A percentile compares a stretch with the other conserved stretches of the same genome.
Evolutionary conservation across 2,888 invertebrate genomes (phyloP).

Genomic region (Catocala sponsa): DNA sequence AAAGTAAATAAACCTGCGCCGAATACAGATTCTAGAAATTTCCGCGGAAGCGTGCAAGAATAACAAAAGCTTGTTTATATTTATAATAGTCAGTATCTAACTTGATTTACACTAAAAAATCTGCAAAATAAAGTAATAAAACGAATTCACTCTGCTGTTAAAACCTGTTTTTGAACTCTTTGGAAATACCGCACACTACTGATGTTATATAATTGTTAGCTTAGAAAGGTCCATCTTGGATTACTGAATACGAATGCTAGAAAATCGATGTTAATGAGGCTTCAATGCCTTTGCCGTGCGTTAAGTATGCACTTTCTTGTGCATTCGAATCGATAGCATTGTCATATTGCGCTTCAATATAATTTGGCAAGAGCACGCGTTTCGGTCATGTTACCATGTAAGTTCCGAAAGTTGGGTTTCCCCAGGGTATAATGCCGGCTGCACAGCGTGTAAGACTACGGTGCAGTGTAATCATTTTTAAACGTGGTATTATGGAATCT

Average conservation of each 20-base stretch:
- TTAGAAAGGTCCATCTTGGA: conserved; percentile 18
- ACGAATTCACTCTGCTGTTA: too few relatives aligned
- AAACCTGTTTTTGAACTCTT: neutral
- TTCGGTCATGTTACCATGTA: neutral
- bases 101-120: neutral
- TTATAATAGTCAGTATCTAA: conserved; percentile 3
- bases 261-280: conserved; percentile 30
- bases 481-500: too few relatives aligned
- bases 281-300: conserved; percentile 16
- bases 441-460: too few relatives aligned
- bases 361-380: conserved; percentile 1
- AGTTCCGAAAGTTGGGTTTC: neutral
- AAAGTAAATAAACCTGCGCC: neutral
- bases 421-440: too few relatives aligned
- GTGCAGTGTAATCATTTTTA: too few relatives aligned
- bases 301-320: conserved; percentile 21
- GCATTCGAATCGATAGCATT: conserved; percentile 19
- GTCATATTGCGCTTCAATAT: conserved; percentile 9
- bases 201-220: neutral
- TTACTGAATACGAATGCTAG: conserved; percentile 24
- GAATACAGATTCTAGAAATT: neutral
- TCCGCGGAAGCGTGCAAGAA: neutral
- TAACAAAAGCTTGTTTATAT: neutral
- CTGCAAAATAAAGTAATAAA: too few relatives aligned
- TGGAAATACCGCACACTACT: too few relatives aligned